These are phyloP conservation scores for Sorex maritimensis DNA, from an alignment of 2,797 vertebrate species.

Conservation along the genomic window DNA sequence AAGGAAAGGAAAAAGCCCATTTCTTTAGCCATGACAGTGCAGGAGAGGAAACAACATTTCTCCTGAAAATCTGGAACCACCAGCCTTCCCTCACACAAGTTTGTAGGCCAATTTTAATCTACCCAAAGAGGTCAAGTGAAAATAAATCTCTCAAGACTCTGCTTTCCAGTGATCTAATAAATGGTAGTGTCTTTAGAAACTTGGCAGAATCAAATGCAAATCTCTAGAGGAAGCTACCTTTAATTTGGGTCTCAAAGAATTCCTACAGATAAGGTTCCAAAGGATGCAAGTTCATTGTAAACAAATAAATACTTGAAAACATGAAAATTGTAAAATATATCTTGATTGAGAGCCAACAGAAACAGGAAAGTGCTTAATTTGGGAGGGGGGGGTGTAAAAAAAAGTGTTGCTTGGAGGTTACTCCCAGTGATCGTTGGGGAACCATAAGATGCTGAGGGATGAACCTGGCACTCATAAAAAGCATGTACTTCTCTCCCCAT, in stretches of 20 bases:
- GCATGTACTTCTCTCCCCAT: too few species aligned
- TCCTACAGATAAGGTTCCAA: slow-evolving; percentile 17
- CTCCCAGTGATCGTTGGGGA: too few species aligned
- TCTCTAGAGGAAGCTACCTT: background rate
- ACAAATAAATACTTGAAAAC: background rate
- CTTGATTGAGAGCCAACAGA: background rate
- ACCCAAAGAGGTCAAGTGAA: background rate
- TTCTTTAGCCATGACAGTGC: background rate
- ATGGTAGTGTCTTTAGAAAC: background rate
- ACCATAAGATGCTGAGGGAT: too few species aligned
- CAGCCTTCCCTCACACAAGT: background rate
- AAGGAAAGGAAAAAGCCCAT: background rate
- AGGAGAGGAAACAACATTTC: background rate
- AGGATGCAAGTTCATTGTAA: background rate
- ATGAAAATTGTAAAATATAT: background rate
- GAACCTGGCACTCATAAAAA: too few species aligned
- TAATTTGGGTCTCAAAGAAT: slow-evolving; percentile 5
- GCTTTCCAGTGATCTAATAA: background rate
- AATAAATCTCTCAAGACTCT: slow-evolving; percentile 3
- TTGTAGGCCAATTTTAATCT: slow-evolving; percentile 13
- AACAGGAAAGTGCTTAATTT: background rate
- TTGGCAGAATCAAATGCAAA: slow-evolving; percentile 5
- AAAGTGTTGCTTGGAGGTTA: too few species aligned
- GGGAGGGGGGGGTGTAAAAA: background rate
- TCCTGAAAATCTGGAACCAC: background rate